Evolutionary conservation across 2,888 invertebrate species (phyloP), one percentile per base, ranked within the genome.

Genomic region (Monopis laevigella): DNA sequence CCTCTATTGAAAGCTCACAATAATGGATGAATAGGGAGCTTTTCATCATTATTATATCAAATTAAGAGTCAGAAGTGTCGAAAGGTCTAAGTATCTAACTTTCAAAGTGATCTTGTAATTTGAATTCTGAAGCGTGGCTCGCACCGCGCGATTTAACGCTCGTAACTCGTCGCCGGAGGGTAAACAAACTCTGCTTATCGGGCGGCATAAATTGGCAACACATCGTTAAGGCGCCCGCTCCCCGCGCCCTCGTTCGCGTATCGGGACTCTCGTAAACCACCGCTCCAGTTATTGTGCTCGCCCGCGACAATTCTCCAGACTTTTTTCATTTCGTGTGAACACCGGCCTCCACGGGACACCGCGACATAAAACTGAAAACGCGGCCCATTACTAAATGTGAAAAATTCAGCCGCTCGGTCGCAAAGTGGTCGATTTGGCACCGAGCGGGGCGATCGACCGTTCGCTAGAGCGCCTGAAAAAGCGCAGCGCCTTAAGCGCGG

Each of bases 111-210:
- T n/a, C n/a, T n/a, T n/a, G n/a, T n/a, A n/a, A n/a, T n/a, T n/a
- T n/a, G n/a, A n/a, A n/a, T n/a, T n/a, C 16, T 32, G 32, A 39
- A 51, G 55, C 54, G 51, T 54, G 56, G 50, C 56, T 57, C 56
- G 58, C 56, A 50, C 56, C 59, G 60, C 58, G 56, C 59, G 66
- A 62, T 63, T 66, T 63, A 59, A 57, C 59, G 56, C 53, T 60
- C 59, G 62, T 67, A 65, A 69, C 64, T 64, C 64, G 61, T 62
- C 54, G 62, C 65, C 65, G 58, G 57, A 59, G 64, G 70, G 69
- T 64, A 72, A 74, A 75, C 74, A 72, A 74, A 72, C 68, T 73
- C 63, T 59, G 77, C 75, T 78, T 80, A 80, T 80, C 78, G 73
- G 65, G 56, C 57, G 58, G 69, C 67, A 78, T 77, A 80, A 78